Evolutionary conservation across 2,888 invertebrate species (phyloP).

Genomic region (Ptilodon capucinus): DNA sequence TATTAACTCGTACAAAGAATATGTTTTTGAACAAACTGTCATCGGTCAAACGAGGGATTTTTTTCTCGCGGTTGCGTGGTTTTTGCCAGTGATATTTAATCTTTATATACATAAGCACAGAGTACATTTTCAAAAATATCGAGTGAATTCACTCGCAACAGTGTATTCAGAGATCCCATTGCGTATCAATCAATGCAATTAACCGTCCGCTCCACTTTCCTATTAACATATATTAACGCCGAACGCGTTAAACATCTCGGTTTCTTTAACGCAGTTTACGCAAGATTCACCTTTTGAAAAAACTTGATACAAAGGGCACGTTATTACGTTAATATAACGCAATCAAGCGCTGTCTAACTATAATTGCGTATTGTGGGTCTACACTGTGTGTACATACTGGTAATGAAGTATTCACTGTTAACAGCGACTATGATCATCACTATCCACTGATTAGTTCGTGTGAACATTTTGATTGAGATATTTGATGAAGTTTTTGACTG

Average conservation of each 20-base stretch:
- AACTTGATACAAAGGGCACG: conserved; percentile 61
- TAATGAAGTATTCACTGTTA: neutral
- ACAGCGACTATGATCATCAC: neutral
- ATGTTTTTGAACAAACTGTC: no score
- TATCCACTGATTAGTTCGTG: no score
- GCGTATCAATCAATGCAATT: conserved; percentile 69
- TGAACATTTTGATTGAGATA: no score
- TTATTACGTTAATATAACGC: conserved; percentile 39
- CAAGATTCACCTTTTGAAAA: conserved; percentile 58
- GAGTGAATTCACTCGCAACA: no score
- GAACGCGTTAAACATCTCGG: conserved; percentile 60
- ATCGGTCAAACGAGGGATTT: no score
- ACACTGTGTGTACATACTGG: neutral
- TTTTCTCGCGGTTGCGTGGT: no score
- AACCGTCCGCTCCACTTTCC: conserved; percentile 61
- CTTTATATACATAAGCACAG: no score
- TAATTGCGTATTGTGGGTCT: conserved; percentile 24
- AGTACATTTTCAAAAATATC: no score
- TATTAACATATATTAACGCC: conserved; percentile 64
- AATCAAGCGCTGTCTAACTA: conserved; percentile 32
- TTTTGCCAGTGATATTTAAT: no score
- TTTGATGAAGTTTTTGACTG: no score
- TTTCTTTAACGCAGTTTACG: conserved; percentile 46
- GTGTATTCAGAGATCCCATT: conserved; percentile 43
- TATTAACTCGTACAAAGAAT: no score